Evolutionary conservation across 2,888 invertebrate species (phyloP).

Genomic region (Horisme vitalbata): DNA sequence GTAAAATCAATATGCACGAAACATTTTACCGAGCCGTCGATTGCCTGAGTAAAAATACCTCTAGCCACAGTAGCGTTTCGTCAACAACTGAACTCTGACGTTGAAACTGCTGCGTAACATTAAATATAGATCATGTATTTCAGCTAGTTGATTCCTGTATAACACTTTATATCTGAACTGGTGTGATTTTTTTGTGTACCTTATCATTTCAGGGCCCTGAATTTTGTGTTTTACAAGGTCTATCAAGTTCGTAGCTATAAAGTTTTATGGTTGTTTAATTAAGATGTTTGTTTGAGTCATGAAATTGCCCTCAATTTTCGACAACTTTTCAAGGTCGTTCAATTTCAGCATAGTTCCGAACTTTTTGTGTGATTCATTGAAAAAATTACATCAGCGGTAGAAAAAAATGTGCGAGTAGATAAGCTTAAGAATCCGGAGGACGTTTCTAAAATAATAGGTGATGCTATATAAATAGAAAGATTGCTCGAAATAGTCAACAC

Average conservation of each 20-base stretch:
- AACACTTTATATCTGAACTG: slow-evolving; percentile 23
- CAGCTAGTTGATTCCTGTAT: slow-evolving; percentile 46
- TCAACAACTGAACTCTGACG: slow-evolving; percentile 73
- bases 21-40: slow-evolving; percentile 41
- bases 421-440: slow-evolving; percentile 59
- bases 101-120: slow-evolving; percentile 63
- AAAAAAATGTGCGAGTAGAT: slow-evolving; percentile 43
- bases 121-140: slow-evolving; percentile 63
- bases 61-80: slow-evolving; percentile 67
- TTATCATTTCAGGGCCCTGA: too few relatives aligned
- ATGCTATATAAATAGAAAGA: slow-evolving; percentile 66
- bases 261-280: slow-evolving; percentile 1
- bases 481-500: slow-evolving; percentile 68
- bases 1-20: slow-evolving; percentile 65
- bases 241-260: not conserved
- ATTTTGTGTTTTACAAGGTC: slow-evolving; percentile 7
- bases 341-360: slow-evolving; percentile 23
- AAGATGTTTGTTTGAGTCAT: not conserved
- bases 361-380: slow-evolving; percentile 30
- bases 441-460: slow-evolving; percentile 70
- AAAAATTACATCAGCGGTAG: slow-evolving; percentile 42
- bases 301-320: slow-evolving; percentile 6
- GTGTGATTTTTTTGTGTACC: too few relatives aligned
- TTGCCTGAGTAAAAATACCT: slow-evolving; percentile 55
- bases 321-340: slow-evolving; percentile 28